Conservation (phyloP, 2,797 vertebrate genomes). For the Rhabdophis nuchalis region DNA sequence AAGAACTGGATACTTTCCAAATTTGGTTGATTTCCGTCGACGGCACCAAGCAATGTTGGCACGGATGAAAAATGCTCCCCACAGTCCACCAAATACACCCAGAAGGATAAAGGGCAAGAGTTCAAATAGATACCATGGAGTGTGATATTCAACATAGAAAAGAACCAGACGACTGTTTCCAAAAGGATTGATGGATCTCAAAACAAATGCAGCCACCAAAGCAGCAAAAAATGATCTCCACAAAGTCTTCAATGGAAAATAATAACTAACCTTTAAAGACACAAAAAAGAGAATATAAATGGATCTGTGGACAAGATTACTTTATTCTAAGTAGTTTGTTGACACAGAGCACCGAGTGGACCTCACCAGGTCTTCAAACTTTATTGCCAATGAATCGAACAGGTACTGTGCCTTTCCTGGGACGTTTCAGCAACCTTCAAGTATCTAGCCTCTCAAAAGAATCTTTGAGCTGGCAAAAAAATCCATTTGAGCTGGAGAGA, state of each 20-base stretch:
- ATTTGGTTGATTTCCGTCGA: constrained; percentile 91
- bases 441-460: not conserved
- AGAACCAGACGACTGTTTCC: constrained; percentile 97
- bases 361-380: not conserved
- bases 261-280: constrained; percentile 90
- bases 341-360: not conserved
- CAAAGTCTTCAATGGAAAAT: constrained; percentile 97
- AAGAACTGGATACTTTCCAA: constrained; percentile 94
- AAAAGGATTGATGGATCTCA: constrained; percentile 98
- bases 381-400: not conserved
- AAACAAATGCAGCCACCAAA: constrained; percentile 94
- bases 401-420: not conserved
- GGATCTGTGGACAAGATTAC: constrained; percentile 7
- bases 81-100: constrained; percentile 95
- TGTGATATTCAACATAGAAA: constrained; percentile 99
- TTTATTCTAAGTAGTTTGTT: not conserved
- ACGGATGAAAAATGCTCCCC: constrained; percentile 98
- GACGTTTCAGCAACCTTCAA: not conserved
- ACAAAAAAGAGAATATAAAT: not conserved
- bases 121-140: constrained; percentile 99
- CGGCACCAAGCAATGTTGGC: constrained; percentile 98
- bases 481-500: not conserved
- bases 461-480: not conserved
- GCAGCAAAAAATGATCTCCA: constrained; percentile 99
- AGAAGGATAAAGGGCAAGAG: constrained; percentile 96